Base-by-base conservation (phyloP, 2,888 invertebrate species). In the Idaea dimidiata region DNA sequence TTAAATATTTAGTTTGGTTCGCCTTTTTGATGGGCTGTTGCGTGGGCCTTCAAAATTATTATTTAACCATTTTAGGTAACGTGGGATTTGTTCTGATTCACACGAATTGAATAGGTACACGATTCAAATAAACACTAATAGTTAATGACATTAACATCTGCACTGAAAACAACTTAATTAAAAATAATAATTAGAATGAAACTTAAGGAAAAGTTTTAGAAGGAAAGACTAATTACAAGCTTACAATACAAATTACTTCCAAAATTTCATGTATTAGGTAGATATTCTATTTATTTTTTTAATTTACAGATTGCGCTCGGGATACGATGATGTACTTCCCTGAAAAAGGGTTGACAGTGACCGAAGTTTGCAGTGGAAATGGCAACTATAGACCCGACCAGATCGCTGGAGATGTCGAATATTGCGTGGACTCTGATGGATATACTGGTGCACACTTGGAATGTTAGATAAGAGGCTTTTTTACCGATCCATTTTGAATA, bases 381-480 rank as follows among this genome's bases (percentile, higher is more conserved):
- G 95, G 95, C 58, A 94, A 94, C 87, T 95, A 95, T 79, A 80
- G 85, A 32, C 75, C 86, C n/a, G 76, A 86, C 66, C 95, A 95
- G 82, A 87, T 87, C 65, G 88, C 89, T 53, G 93, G 93, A 17
- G 88, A 89, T 62, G 81, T 84, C 6, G 87, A 80, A 72, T 94
- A 94, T 82, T 95, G 95, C 75, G 94, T 95, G 6, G 95, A 95
- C 78, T 76, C 78, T 2, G 94, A 95, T 81, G 95, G 95, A 0
- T 95, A 93, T 76, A 76, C 79, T 14, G 24, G 24, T 24, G 24
- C 24, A 79, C 72, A 10, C 79, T 79, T 2, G 78, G 75, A 17
- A 70, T 85, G 66, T 59, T 75, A 61, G 67, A 72, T 6, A 70
- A 59, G 6, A 81, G 76, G 83, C 85, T 83, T 64, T 16, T 84